Percentiles rank a stretch among this genome's conserved stretches.
phyloP scores from a whole-genome alignment of 2,888 invertebrate genomes.

The Drosophila incognita region DNA sequence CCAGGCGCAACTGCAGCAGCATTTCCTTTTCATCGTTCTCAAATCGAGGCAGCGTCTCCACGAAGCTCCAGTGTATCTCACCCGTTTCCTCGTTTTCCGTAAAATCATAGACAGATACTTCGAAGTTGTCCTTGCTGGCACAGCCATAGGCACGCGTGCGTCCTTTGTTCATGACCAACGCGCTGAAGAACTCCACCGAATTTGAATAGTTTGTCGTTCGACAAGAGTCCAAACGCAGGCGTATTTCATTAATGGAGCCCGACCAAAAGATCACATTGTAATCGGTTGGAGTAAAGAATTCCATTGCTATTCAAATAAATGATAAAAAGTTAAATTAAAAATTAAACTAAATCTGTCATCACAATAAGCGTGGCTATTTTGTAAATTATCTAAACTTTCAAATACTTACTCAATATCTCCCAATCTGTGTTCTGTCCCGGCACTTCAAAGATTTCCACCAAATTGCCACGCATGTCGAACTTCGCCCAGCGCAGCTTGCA shows the following conservation, averaged over 20 bases:
- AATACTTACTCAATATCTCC: conserved; percentile 89
- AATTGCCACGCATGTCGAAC: conserved; percentile 92
- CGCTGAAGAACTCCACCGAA: conserved; percentile 84
- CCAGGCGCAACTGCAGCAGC: conserved; percentile 92
- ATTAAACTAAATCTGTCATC: not conserved
- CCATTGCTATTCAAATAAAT: conserved; percentile 86
- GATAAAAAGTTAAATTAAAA: not conserved
- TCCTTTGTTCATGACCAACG: conserved; percentile 89
- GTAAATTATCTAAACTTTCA: not conserved
- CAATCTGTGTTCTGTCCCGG: conserved; percentile 88
- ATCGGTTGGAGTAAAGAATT: conserved; percentile 89
- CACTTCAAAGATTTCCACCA: conserved; percentile 87
- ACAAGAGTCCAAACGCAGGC: conserved; percentile 89
- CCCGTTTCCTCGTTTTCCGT: conserved; percentile 64
- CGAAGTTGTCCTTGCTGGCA: conserved; percentile 88
- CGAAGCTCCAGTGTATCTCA: conserved; percentile 87
- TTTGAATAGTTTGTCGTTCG: conserved; percentile 78
- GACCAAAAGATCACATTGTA: conserved; percentile 93
- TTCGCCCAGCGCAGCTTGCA: conserved; percentile 91
- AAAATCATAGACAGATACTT: conserved; percentile 84
- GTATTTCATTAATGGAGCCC: conserved; percentile 91
- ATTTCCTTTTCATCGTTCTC: conserved; percentile 91
- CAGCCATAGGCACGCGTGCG: conserved; percentile 90
- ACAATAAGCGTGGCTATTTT: not conserved
- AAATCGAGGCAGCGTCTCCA: conserved; percentile 88